Evolutionary conservation across 2,797 vertebrate species (phyloP).

Genomic region (Distichodus sexfasciatus): DNA sequence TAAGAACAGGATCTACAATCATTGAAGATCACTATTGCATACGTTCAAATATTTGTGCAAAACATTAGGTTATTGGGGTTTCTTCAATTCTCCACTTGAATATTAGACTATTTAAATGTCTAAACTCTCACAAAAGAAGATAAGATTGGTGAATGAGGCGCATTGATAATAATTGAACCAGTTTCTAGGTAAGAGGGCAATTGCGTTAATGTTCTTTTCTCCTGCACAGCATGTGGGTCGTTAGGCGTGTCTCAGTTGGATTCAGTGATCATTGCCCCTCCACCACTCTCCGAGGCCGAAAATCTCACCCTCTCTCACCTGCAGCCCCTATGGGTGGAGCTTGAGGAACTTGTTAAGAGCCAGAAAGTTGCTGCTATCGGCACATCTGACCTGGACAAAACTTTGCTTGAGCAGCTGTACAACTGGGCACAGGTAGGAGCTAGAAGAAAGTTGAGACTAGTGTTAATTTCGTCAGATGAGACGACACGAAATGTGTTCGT

Average conservation of each 20-base stretch:
- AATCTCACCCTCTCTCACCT: conserved; percentile 82
- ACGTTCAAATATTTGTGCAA: too few species aligned
- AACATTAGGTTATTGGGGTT: too few species aligned
- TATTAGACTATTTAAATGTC: too few species aligned
- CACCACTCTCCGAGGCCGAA: conserved; percentile 78
- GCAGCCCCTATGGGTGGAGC: conserved; percentile 90
- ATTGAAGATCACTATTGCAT: too few species aligned
- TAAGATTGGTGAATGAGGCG: too few species aligned
- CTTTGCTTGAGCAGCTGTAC: conserved; percentile 90
- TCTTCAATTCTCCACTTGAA: too few species aligned
- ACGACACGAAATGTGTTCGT: too few species aligned
- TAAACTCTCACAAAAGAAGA: too few species aligned
- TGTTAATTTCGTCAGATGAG: too few species aligned
- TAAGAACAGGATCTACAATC: too few species aligned
- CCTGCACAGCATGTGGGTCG: conserved; percentile 78
- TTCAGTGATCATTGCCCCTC: conserved; percentile 92
- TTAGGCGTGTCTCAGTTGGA: conserved; percentile 92
- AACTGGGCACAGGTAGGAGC: conserved; percentile 89
- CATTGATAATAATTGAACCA: too few species aligned
- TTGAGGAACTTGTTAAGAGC: conserved; percentile 86
- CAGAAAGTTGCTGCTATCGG: conserved; percentile 90
- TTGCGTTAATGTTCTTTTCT: not conserved
- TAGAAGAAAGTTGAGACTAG: not conserved
- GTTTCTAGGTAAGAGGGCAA: too few species aligned
- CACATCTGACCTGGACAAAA: conserved; percentile 95